Percentiles rank a stretch among this genome's conserved stretches.
Conservation (phyloP, 64 coral and sea anemone genomes). For the Stylophora pistillata region DNA sequence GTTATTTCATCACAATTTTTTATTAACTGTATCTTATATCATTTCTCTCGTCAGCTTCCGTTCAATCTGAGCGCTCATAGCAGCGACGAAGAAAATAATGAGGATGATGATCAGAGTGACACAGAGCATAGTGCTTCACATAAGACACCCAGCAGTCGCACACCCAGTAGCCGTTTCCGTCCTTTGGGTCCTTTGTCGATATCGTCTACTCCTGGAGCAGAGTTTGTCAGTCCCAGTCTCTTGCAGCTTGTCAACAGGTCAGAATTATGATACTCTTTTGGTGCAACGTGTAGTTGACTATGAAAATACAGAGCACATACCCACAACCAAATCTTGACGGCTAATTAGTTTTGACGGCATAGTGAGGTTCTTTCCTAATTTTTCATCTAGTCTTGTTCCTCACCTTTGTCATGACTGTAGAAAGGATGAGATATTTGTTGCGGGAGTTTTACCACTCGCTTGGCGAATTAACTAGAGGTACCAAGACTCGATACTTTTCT, state of each 20-base stretch:
- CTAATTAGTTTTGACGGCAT: too few species aligned
- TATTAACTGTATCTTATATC: neutral
- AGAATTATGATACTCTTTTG: neutral
- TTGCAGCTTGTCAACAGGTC: slow-evolving; percentile 77
- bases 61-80: slow-evolving; percentile 43
- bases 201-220: slow-evolving; percentile 50
- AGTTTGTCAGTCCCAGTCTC: slow-evolving; percentile 79
- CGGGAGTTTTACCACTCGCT: too few species aligned
- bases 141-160: slow-evolving; percentile 77
- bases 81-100: slow-evolving; percentile 56
- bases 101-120: slow-evolving; percentile 20
- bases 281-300: neutral
- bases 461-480: too few species aligned
- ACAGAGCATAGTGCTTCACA: slow-evolving; percentile 38
- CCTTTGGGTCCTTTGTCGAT: slow-evolving; percentile 70
- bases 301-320: neutral
- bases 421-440: too few species aligned
- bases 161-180: slow-evolving; percentile 71
- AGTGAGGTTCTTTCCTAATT: too few species aligned
- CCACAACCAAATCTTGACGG: too few species aligned
- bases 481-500: too few species aligned
- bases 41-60: slow-evolving; percentile 35
- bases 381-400: too few species aligned
- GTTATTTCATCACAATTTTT: neutral
- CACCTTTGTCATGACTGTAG: too few species aligned